Evolutionary conservation across 35 echinoderm and acorn worm species (phyloP), one percentile per base, ranked within the genome.

Genomic region (Patiria miniata): DNA sequence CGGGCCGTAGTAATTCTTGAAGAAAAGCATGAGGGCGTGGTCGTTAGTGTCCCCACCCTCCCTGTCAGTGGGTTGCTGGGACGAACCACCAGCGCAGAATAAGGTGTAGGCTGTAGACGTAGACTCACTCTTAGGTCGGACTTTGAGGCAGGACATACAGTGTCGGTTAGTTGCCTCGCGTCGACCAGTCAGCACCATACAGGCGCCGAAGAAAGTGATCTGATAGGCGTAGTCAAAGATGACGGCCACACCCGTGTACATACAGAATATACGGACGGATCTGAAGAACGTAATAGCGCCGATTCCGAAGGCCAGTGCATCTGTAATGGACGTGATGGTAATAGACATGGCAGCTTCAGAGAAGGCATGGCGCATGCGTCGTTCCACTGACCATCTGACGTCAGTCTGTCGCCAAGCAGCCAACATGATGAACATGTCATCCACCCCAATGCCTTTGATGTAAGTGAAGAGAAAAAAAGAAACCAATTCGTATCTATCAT

Each of bases 341-440:
- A 94, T 89, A 0, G 85, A 88, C 85, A 93, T 37, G 36, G 91
- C 91, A 54, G 91, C 91, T 40, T 85, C 81, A 1, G 81, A 83
- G 58, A 94, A 79, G 21, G 92, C 80, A 58, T 83, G 8, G 34
- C 34, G 29, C 81, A 94, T 80, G 40, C 92, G 81, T 3, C 89
- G 77, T 81, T 86, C 81, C 30, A 86, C 73, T 4, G 87, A 4
- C 32, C 55, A 23, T 14, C 53, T 28, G 23, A 52, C 16, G 37
- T 79, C 78, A 23, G 79, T 77, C 57, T 59, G 50, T 30, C 92
- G 86, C 92, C 92, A 94, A 12, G 92, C 68, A 36, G 87, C 52
- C 6, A 94, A 28, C 92, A 94, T 94, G 33, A 94, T 89, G 59
- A 94, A 94, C 87, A 89, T 94, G 47, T 94, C 85, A 55, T 94